phyloP scores from a whole-genome alignment of 2,888 invertebrate genomes.

The Tetrapedia diversipes region DNA sequence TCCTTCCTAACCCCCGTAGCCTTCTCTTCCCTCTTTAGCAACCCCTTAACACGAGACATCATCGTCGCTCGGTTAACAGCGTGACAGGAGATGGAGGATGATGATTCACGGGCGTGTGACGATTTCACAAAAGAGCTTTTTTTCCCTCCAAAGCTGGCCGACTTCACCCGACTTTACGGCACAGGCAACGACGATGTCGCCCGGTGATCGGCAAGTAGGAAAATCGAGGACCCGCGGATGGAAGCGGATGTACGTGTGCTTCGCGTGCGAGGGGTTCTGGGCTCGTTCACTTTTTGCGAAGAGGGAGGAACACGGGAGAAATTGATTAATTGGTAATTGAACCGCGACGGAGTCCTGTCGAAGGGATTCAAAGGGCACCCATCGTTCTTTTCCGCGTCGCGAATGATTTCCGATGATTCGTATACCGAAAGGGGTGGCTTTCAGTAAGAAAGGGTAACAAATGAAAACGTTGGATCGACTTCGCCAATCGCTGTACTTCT shows the following conservation, averaged over 20 bases:
- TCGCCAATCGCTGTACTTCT: no score
- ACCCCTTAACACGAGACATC: conserved; percentile 69
- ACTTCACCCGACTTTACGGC: conserved; percentile 61
- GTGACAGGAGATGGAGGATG: conserved; percentile 69
- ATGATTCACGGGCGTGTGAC: conserved; percentile 73
- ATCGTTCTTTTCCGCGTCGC: neutral
- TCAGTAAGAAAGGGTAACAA: neutral
- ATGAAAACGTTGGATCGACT: no score
- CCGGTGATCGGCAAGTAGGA: conserved; percentile 18
- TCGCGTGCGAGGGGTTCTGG: no score
- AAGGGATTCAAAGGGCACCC: neutral
- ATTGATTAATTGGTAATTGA: conserved; percentile 38
- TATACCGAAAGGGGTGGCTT: neutral
- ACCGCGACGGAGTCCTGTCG: neutral
- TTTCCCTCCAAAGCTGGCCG: conserved; percentile 57
- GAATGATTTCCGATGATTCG: neutral
- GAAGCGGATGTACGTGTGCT: no score
- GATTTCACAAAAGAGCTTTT: conserved; percentile 66
- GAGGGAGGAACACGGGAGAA: conserved; percentile 8
- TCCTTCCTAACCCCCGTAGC: conserved; percentile 28
- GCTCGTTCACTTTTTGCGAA: conserved; percentile 19
- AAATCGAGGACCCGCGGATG: conserved; percentile 30
- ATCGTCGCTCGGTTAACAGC: conserved; percentile 72
- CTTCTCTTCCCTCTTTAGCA: conserved; percentile 42
- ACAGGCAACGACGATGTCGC: conserved; percentile 27